Conservation (phyloP, 2,113 vertebrate genomes). For the Coregonus clupeaformis region DNA sequence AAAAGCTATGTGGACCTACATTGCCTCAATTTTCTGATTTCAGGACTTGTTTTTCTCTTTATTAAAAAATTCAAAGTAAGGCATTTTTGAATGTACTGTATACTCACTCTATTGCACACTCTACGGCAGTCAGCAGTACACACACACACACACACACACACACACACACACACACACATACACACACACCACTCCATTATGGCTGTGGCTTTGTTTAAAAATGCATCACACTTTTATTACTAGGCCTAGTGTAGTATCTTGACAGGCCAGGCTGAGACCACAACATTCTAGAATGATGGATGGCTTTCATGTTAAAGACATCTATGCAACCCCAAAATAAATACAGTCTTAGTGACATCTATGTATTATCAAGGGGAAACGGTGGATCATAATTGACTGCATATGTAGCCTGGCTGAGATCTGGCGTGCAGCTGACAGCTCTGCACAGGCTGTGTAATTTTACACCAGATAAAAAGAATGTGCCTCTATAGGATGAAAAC, state of each 20-base stretch:
- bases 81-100: no score
- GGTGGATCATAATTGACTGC: constrained; percentile 62
- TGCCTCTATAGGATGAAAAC: no score
- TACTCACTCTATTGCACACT: no score
- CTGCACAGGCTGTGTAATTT: constrained; percentile 8
- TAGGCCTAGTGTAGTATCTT: constrained; percentile 27
- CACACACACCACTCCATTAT: neutral
- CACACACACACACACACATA: no score
- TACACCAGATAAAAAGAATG: no score
- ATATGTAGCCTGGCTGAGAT: constrained; percentile 50
- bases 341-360: constrained; percentile 58
- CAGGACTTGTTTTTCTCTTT: no score
- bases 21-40: no score
- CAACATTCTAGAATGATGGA: constrained; percentile 58
- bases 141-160: no score
- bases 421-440: constrained; percentile 60
- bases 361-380: constrained; percentile 51
- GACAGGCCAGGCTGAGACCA: constrained; percentile 45
- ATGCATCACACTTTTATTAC: constrained; percentile 41
- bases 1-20: no score
- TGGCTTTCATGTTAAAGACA: constrained; percentile 58
- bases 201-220: constrained; percentile 15
- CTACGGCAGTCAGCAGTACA: neutral
- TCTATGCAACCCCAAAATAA: constrained; percentile 54
- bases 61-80: no score